phyloP scores from a whole-genome alignment of 2,113 vertebrate species.

The Pionites leucogaster region DNA sequence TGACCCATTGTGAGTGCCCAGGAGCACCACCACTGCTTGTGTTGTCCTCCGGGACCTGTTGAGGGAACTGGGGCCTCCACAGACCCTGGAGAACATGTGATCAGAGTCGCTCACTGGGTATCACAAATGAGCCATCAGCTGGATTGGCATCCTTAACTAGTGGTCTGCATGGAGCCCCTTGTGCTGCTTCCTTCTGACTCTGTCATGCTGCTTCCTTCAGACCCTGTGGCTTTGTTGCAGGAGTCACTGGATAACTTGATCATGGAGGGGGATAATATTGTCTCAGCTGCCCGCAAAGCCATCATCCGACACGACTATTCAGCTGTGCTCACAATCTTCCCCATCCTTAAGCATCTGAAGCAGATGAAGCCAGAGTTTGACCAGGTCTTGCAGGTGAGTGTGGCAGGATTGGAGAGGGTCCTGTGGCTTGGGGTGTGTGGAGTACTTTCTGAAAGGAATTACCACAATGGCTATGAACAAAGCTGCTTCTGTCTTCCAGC shows the following conservation, averaged over 20 bases:
- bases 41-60: background rate
- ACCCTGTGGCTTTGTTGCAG: slow-evolving; percentile 68
- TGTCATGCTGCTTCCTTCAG: background rate
- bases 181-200: background rate
- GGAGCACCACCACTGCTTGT: background rate
- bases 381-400: slow-evolving; percentile 88
- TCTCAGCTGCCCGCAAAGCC: slow-evolving; percentile 89
- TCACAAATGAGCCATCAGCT: background rate
- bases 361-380: slow-evolving; percentile 95
- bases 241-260: slow-evolving; percentile 94
- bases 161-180: background rate
- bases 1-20: background rate
- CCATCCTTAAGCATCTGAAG: slow-evolving; percentile 94
- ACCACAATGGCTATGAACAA: background rate
- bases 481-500: background rate
- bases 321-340: slow-evolving; percentile 94
- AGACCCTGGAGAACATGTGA: background rate
- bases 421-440: background rate
- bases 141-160: background rate
- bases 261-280: slow-evolving; percentile 95
- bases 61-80: rapidly evolving
- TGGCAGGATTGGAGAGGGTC: background rate
- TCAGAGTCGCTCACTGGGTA: background rate
- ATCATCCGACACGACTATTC: slow-evolving; percentile 95
- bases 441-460: background rate